These are phyloP conservation scores for Dipodomys spectabilis DNA, from an alignment of 2,113 vertebrate species.

Conservation along the genomic window DNA sequence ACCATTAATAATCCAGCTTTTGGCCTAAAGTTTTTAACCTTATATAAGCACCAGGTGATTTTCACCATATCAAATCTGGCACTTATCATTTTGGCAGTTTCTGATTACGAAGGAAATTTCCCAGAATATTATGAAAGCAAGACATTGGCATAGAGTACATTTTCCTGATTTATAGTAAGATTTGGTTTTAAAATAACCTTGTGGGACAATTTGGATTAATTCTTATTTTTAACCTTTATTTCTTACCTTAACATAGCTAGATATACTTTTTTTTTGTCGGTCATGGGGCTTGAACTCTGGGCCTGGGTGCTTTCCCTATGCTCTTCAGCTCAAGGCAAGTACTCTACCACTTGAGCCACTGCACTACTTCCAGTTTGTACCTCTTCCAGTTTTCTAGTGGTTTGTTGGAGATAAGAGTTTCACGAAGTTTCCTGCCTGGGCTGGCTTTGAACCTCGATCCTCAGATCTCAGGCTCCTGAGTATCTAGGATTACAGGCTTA, in stretches of 20 bases:
- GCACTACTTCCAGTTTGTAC: no score
- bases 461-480: no score
- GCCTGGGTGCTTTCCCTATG: no score
- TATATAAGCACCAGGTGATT: constrained; percentile 48
- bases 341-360: no score
- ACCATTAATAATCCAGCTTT: constrained; percentile 15
- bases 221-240: constrained; percentile 50
- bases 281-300: no score
- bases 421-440: no score
- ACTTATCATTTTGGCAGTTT: constrained; percentile 60
- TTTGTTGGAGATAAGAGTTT: no score
- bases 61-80: constrained; percentile 61
- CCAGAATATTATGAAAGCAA: constrained; percentile 39
- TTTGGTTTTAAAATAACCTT: constrained; percentile 41
- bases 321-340: no score
- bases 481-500: no score
- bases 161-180: neutral
- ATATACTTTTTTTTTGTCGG: neutral
- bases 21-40: constrained; percentile 45
- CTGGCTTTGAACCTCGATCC: no score
- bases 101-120: constrained; percentile 45
- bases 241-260: constrained; percentile 34
- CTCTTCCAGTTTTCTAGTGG: no score
- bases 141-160: neutral
- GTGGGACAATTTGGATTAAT: constrained; percentile 5